Evolutionary conservation across 1,140 invertebrate species (phyloP), one percentile per base, ranked within the genome.

Genomic region (Drusus annulatus): DNA sequence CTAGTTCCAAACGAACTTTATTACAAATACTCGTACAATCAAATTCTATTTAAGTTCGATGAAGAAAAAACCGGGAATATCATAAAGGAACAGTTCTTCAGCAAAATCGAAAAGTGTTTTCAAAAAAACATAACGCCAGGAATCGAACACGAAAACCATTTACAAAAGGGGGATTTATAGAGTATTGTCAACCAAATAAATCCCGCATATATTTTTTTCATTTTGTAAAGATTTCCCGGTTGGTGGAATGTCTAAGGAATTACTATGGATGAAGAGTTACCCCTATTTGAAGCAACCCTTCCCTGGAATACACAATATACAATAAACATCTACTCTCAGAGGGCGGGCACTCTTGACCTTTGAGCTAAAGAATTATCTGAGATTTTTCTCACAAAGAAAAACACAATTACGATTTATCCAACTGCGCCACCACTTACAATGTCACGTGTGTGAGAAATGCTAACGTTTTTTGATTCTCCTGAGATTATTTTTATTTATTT

Each of bases 151-250:
- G 13, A 16, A 65, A 21, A 60, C 23, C 21, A 65, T 16, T 25
- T 13, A 65, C 62, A 65, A 65, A 19, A 31, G 28, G 60, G 25
- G 62, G 15, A 65, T 31, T 10, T 21, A 23, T 60, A 16, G 23
- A 13, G 23, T 45, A 65, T 28, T 28, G 21, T 65, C 25, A 65
- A 65, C 62, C 21, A 15, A 65, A 21, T 28, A 65, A 21, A 65
- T 28, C 21, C 15, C 36, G 15, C 62, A 25, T 21, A 28, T 15
- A 25, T 65, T 65, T 65, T 65, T 65, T 16, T 28, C 60, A 65
- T 25, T 65, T 65, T 65, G 62, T 65, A 65, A 65, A 45, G 62
- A 28, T 65, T 65, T n/a, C 62, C 28, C 62, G 62, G 62, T 25
- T 31, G 62, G 25, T 8, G 62, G 25, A 65, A 65, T 65, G 25